Base-by-base conservation (phyloP, 2,113 vertebrate genomes). In the Sorex araneus region DNA sequence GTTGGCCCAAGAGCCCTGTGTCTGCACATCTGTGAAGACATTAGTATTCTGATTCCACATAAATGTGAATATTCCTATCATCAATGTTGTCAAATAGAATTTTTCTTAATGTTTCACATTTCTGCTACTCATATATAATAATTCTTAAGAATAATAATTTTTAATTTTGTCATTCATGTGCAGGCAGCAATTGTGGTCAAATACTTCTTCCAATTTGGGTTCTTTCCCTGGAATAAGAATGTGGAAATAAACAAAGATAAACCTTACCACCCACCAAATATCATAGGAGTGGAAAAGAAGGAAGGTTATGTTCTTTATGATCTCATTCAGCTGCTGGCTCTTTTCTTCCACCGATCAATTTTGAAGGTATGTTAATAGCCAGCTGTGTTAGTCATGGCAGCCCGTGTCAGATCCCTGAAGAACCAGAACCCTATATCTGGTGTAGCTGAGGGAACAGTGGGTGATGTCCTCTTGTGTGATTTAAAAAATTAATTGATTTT, bases 121-220 rank as follows among this genome's bases (percentile, higher is more conserved):
- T 45, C 28, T 45, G 0, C 63, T 76, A 86, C 47, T 66, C 2
- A 0, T 69, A 19, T 16, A 63, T 21, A 34, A 67, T 69, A 73
- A 4, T 23, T 78, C n/a, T 90, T 81, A 6, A 12, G 0, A 57
- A 7, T 12, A 73, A 36, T 75, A 83, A 45, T 28, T 47, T 78
- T 73, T 4, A 3, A 8, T 60, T 91, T 75, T 85, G 0, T 60
- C 84, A 30, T 95, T 95, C 92, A 57, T 16, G 0, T 95, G 63
- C 94, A 99, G 99, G 99, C 99, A 94, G 98, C 99, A 74, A 99
- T 99, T 43, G 99, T 99, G 94, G 97, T 99, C 97, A 99, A 99
- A 91, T 99, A 99, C 98, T 99, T 99, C 97, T 99, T 99, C 97
- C 99, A 99, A 97, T 99, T 99, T 95, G 99, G 99, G 81, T 99